Percentiles rank a stretch among this genome's conserved stretches.
Conservation (phyloP, 2,888 invertebrate genomes). For the Eugnorisma glareosa region DNA sequence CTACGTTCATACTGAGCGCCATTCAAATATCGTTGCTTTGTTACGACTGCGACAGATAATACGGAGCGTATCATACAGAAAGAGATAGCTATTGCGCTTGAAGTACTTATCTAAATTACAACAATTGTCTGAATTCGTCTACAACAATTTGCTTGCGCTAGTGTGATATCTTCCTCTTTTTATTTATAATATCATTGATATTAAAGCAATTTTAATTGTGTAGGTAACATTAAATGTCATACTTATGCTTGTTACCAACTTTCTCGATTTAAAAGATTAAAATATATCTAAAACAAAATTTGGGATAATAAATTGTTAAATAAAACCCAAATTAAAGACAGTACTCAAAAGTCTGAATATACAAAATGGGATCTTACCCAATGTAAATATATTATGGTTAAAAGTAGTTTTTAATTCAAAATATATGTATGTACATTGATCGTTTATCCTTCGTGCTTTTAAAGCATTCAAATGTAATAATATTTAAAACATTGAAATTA, state of each 20-base stretch:
- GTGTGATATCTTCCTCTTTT: too few species aligned
- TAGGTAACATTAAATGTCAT: constrained; percentile 45
- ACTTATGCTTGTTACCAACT: constrained; percentile 40
- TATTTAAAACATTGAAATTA: constrained; percentile 17
- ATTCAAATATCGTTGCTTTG: too few species aligned
- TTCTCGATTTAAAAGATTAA: constrained; percentile 33
- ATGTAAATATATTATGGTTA: constrained; percentile 69
- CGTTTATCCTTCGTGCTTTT: constrained; percentile 68
- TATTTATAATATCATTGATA: too few species aligned
- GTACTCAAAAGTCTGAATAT: constrained; percentile 78
- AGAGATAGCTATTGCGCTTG: too few species aligned
- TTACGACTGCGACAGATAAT: too few species aligned
- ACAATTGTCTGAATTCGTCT: too few species aligned
- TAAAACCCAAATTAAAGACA: constrained; percentile 68
- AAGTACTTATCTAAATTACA: too few species aligned
- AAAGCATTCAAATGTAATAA: constrained; percentile 67
- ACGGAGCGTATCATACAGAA: too few species aligned
- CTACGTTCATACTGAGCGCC: too few species aligned
- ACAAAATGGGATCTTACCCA: constrained; percentile 70
- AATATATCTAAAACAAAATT: constrained; percentile 30
- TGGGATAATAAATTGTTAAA: constrained; percentile 46
- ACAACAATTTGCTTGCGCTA: too few species aligned
- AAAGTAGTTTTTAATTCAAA: constrained; percentile 67
- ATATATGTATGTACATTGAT: constrained; percentile 60
- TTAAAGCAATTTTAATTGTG: constrained; percentile 11